These are phyloP conservation scores for Pissodes strobi DNA, from an alignment of 1,140 invertebrate genomes.

Conservation along the genomic window DNA sequence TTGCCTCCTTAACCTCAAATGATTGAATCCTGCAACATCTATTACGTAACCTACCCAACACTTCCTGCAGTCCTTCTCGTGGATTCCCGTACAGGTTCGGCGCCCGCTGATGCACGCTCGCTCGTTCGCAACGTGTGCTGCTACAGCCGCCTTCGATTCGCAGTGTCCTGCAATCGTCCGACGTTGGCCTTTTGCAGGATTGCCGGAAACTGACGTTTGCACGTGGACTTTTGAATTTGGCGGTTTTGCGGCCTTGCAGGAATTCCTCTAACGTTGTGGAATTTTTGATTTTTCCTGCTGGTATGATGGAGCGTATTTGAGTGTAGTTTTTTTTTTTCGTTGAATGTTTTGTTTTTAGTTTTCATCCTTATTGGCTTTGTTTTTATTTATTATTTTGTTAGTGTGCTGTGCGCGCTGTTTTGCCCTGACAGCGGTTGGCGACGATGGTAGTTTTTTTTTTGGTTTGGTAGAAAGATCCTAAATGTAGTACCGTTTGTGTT, in stretches of 20 bases:
- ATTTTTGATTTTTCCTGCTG: neutral
- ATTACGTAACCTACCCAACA: conserved; percentile 26
- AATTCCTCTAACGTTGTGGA: neutral
- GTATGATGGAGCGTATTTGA: neutral
- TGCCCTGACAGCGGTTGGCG: too few species aligned
- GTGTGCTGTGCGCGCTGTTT: too few species aligned
- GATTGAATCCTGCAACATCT: conserved; percentile 7
- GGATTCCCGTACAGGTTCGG: conserved; percentile 16
- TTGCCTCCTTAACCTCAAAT: neutral
- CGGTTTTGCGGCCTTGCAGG: neutral
- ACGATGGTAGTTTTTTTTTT: too few species aligned
- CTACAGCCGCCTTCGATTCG: conserved; percentile 10
- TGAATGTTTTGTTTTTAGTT: too few species aligned
- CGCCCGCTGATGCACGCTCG: conserved; percentile 18
- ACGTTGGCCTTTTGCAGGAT: conserved; percentile 13
- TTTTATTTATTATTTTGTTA: too few species aligned
- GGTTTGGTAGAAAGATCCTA: too few species aligned
- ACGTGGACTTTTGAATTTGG: conserved; percentile 21
- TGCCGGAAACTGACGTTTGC: conserved; percentile 5
- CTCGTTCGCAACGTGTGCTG: conserved; percentile 8
- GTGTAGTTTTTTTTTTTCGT: neutral
- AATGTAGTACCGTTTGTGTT: too few species aligned
- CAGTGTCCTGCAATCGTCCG: conserved; percentile 26
- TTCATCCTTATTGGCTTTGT: too few species aligned
- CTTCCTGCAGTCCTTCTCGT: conserved; percentile 28